phyloP scores from a whole-genome alignment of 2,888 invertebrate genomes.

The Plusia festucae region DNA sequence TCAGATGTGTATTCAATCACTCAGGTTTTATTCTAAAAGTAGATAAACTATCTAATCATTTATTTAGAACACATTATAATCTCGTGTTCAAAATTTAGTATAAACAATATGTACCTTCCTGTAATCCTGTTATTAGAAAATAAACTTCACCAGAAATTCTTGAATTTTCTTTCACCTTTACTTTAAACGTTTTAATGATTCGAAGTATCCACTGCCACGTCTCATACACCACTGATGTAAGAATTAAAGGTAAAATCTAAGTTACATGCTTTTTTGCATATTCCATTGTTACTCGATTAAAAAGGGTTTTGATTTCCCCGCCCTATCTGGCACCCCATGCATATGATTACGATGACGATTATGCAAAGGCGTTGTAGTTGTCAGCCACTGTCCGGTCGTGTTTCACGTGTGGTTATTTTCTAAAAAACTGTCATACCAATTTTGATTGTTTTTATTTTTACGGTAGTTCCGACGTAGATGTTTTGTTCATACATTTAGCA shows the following conservation, averaged over 20 bases:
- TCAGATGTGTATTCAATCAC: conserved; percentile 43
- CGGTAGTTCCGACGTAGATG: no score
- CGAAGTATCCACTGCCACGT: conserved; percentile 71
- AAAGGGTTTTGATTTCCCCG: conserved; percentile 74
- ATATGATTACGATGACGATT: conserved; percentile 42
- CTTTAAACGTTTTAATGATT: conserved; percentile 27
- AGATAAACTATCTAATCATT: conserved; percentile 29
- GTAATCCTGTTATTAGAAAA: conserved; percentile 58
- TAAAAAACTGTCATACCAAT: neutral
- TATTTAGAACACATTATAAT: conserved; percentile 47
- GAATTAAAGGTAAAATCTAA: conserved; percentile 64
- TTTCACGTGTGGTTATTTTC: neutral
- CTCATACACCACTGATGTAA: conserved; percentile 76
- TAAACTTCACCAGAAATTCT: conserved; percentile 71
- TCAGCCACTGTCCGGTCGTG: conserved; percentile 30
- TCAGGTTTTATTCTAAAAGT: conserved; percentile 24
- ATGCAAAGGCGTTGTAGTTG: conserved; percentile 54
- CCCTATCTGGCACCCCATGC: conserved; percentile 64
- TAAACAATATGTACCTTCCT: conserved; percentile 52
- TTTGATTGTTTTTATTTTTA: neutral
- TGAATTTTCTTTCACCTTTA: conserved; percentile 54
- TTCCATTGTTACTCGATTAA: conserved; percentile 71
- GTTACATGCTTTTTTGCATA: conserved; percentile 75
- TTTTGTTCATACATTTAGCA: no score
- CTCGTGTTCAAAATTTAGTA: conserved; percentile 44